Percentiles rank a stretch among this genome's conserved stretches.
phyloP scores from a whole-genome alignment of 2,888 invertebrate species.

The Monochamus alternatus region DNA sequence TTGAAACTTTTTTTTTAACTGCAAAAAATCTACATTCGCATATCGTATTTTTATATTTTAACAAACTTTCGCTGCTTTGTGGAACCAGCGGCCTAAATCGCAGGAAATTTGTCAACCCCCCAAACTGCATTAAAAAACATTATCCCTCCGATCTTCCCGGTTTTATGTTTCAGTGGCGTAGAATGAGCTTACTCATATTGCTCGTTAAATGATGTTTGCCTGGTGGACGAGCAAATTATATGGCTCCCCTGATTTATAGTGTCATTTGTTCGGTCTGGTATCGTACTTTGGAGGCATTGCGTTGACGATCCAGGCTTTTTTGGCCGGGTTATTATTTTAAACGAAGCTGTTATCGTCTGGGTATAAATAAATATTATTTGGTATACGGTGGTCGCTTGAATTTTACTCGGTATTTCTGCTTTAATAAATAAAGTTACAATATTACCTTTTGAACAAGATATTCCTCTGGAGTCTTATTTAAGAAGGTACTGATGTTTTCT shows the following conservation, averaged over 20 bases:
- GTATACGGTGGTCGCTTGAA: no score
- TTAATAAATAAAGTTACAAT: no score
- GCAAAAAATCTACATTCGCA: no score
- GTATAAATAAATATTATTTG: background rate
- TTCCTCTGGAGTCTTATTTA: no score
- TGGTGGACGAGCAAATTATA: slow-evolving; percentile 7
- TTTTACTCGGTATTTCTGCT: no score
- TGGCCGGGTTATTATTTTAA: background rate
- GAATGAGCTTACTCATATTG: slow-evolving; percentile 6
- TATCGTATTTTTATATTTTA: no score
- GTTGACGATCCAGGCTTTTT: background rate
- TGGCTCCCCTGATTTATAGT: slow-evolving; percentile 12
- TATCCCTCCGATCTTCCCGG: background rate
- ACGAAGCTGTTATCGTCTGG: background rate
- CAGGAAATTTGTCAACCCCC: background rate
- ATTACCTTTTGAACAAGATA: no score
- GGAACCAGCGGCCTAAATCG: background rate
- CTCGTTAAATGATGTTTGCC: slow-evolving; percentile 10
- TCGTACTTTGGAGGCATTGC: no score
- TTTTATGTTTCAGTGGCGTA: slow-evolving; percentile 6
- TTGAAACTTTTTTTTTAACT: no score
- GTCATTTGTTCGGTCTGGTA: slow-evolving; percentile 3
- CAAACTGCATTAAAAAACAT: background rate
- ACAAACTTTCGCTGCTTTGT: background rate
- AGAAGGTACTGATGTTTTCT: no score